Conservation (phyloP, 2,113 vertebrate species). For the Ptychochromis oligacanthus region DNA sequence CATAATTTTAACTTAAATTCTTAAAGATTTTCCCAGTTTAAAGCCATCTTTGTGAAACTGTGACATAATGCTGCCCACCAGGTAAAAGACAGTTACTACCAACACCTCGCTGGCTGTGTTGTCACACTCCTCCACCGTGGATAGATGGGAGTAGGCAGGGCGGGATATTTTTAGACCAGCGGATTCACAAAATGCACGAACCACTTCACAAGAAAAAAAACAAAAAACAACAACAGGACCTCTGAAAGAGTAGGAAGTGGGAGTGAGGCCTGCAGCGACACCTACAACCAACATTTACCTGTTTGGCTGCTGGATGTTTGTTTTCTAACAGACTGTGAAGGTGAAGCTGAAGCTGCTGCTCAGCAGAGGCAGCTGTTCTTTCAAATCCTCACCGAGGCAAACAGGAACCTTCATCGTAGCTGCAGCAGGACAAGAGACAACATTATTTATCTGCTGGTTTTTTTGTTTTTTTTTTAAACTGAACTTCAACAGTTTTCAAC, state of each 20-base stretch:
- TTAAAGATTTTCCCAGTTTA: not conserved
- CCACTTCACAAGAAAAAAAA: not conserved
- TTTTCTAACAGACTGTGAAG: not conserved
- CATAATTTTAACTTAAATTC: not conserved
- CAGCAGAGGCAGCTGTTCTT: not conserved
- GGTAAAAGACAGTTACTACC: constrained; percentile 36
- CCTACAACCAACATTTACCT: constrained; percentile 1
- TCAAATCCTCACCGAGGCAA: no score
- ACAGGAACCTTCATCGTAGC: fast-evolving
- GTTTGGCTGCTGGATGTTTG: not conserved
- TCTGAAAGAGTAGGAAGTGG: constrained; percentile 12
- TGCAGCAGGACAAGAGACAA: not conserved
- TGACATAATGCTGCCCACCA: constrained; percentile 47
- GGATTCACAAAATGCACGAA: not conserved
- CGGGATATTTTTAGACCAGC: constrained; percentile 31
- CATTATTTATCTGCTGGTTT: not conserved
- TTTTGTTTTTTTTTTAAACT: no score
- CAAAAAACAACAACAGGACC: not conserved
- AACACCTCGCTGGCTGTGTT: constrained; percentile 24
- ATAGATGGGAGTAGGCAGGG: constrained; percentile 24
- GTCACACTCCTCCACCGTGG: constrained; percentile 42
- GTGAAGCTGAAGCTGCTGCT: not conserved
- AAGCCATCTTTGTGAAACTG: not conserved
- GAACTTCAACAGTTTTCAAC: not conserved
- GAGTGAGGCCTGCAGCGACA: not conserved